Evolutionary conservation across 2,888 invertebrate genomes (phyloP).

Genomic region (Seira sanloemensis): DNA sequence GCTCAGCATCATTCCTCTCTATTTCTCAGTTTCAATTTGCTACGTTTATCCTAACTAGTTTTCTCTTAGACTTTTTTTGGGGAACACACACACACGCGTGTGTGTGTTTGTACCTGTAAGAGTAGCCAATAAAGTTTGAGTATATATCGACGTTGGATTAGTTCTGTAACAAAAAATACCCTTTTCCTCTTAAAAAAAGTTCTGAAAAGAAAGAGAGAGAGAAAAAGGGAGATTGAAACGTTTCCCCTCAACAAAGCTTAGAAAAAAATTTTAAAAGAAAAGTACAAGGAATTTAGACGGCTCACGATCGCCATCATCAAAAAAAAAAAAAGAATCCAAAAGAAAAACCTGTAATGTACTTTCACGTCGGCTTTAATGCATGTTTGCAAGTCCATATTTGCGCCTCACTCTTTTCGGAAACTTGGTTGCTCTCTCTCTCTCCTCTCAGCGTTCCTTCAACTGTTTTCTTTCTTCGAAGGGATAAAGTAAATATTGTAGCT

Average conservation of each 20-base stretch:
- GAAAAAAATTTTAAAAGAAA: background rate
- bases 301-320: background rate
- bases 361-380: slow-evolving; percentile 14
- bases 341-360: slow-evolving; percentile 7
- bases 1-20: background rate
- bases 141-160: background rate
- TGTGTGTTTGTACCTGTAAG: background rate
- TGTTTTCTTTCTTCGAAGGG: background rate
- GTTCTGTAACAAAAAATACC: background rate
- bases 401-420: too few species aligned
- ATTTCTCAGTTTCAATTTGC: background rate
- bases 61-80: too few species aligned
- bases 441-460: background rate
- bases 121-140: background rate
- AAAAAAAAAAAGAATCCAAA: too few species aligned
- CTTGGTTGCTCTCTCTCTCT: background rate
- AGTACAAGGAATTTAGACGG: background rate
- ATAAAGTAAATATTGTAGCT: background rate
- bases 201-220: background rate
- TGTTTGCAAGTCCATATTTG: slow-evolving; percentile 15
- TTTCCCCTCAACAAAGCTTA: background rate
- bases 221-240: background rate
- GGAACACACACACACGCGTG: background rate
- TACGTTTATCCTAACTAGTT: background rate
- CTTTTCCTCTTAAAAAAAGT: background rate